Evolutionary conservation across 2,888 invertebrate genomes (phyloP), one percentile per base, ranked within the genome.

Genomic region (Argyra leucocephala): DNA sequence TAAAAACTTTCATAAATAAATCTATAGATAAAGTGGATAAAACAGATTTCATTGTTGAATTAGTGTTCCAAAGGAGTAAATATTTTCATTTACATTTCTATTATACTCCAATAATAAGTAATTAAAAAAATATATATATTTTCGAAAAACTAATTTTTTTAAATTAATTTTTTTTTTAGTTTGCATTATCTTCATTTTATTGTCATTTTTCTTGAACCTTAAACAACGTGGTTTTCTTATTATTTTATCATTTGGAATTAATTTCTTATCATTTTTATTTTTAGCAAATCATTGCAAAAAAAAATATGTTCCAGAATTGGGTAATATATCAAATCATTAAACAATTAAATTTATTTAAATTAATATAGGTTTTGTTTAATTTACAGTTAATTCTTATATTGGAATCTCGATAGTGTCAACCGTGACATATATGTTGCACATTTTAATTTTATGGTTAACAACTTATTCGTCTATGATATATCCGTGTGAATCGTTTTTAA

Each of bases 181-280:
- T 23, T 70, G 73, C 7, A 72, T 76, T 64, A 67, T 73, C 2
- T 70, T 78, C 12, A 68, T 79, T 15, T 66, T 74, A 3, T 67
- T 79, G 1, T 74, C 78, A 1, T 78, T 78, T 63, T 67, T 75
- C 15, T 62, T 78, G 57, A 73, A 74, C 15, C 75, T 74, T 37
- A 73, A 74, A 64, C 71, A 74, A 7, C 74, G 79, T 22, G 76
- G 76, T 10, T 74, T 73, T 4, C 58, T 79, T 0, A 73, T 75
- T 24, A 70, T 79, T 22, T 69, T 77, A 22, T 72, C 73, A 1
- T 62, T 77, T 10, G 15, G 76, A 1, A 69, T 79, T 9, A 66
- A 3, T 15, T 12, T 48, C 12, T 18, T n/a, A 18, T 48, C 48
- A 5, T 2, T 48, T n/a, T 48, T 48, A 48, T 2, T 15, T 48